Base-by-base conservation (phyloP, 2,888 invertebrate genomes). In the Drosophila borealis region DNA sequence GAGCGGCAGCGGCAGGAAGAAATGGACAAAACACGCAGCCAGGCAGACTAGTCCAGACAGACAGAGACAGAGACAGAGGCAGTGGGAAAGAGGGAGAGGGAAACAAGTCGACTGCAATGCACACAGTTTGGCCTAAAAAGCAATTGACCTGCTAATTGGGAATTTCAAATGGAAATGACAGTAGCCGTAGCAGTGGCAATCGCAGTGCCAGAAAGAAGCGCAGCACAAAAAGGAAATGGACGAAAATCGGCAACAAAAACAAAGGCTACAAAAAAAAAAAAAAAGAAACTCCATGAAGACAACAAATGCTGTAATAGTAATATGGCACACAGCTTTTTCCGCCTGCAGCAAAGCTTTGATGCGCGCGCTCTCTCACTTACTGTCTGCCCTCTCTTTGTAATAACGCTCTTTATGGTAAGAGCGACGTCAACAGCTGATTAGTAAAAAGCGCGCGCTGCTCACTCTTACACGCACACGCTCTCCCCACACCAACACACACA, bases 91-190 rank as follows among this genome's bases (percentile, higher is more conserved):
- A 51, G 60, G 33, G 42, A 13, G 39, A 29, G n/a, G 25, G 1
- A 42, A 34, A 9, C 42, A 41, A 70, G 70, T 68, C 74, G 80
- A 81, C 81, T 88, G 81, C 87, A 83, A 68, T 81, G 81, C 79
- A 83, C 78, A 89, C 74, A 86, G 79, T 84, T 88, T 86, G 85
- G 87, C 85, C 85, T 85, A 85, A 84, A 85, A 88, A 88, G 81
- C 89, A 88, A 88, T 88, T 88, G 85, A 88, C 85, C 89, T 84
- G 87, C 87, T 86, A 86, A 88, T 86, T 87, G 87, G 74, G 80
- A 88, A 75, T 81, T 75, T 70, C 70, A 78, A 82, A 85, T 73
- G 81, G 78, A 85, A 74, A 69, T 73, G 76, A 74, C 67, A 80
- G 75, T 66, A 74, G 79, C 57, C 34, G 61, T 42, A 42, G 70